These are phyloP conservation scores for Homarus gammarus DNA, from an alignment of 2,888 invertebrate species.

Conservation along the genomic window DNA sequence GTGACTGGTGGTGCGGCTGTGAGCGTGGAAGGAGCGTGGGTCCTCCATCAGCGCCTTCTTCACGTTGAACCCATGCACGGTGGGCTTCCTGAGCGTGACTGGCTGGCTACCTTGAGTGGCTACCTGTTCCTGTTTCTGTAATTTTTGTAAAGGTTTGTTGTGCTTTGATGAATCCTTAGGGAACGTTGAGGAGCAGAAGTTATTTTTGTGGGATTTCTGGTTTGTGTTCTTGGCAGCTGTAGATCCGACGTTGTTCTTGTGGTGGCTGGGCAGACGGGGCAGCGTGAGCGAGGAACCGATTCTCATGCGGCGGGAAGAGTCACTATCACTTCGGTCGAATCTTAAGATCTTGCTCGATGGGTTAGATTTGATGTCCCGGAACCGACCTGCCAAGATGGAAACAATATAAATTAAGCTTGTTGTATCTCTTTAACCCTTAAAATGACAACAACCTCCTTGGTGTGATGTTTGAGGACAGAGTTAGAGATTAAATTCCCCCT, in stretches of 20 bases:
- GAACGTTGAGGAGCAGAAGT: not conserved
- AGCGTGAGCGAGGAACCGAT: slow-evolving; percentile 9
- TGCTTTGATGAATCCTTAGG: not conserved
- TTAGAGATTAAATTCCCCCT: too few species aligned
- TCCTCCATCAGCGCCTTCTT: slow-evolving; percentile 70
- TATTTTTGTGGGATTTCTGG: not conserved
- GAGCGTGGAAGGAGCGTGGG: slow-evolving; percentile 56
- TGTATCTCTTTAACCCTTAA: too few species aligned
- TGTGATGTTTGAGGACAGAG: too few species aligned
- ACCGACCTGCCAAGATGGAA: slow-evolving; percentile 50
- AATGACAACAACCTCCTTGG: too few species aligned
- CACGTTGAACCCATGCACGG: slow-evolving; percentile 67
- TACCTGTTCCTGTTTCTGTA: not conserved
- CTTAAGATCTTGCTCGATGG: slow-evolving; percentile 74
- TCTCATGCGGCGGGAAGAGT: not conserved
- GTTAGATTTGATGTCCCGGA: slow-evolving; percentile 65
- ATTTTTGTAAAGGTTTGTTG: not conserved
- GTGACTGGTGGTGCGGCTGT: not conserved
- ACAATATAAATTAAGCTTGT: too few species aligned
- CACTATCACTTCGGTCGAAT: slow-evolving; percentile 52
- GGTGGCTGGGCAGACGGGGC: slow-evolving; percentile 28
- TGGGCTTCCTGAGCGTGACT: slow-evolving; percentile 58
- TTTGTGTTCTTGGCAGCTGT: not conserved
- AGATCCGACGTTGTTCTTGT: not conserved
- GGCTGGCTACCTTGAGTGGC: not conserved